phyloP scores from a whole-genome alignment of 2,797 vertebrate genomes.

The Peromyscus nudipes region DNA sequence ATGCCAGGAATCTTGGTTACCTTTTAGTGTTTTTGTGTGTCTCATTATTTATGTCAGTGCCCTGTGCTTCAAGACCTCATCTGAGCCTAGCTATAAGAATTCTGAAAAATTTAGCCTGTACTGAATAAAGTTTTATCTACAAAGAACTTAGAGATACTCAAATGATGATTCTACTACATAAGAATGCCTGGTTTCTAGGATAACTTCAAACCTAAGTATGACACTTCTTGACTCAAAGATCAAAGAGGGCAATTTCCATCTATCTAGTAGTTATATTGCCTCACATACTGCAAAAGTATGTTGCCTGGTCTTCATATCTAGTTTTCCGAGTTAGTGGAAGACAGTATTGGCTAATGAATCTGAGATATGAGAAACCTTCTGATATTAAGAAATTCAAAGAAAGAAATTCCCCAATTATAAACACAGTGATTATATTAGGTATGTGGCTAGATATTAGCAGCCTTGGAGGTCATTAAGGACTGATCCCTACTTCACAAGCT shows the following conservation, averaged over 20 bases:
- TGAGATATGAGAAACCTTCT: neutral
- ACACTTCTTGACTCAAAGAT: neutral
- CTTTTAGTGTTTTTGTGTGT: slow-evolving; percentile 35
- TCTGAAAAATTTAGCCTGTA: neutral
- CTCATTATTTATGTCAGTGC: neutral
- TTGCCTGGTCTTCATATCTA: neutral
- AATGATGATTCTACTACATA: neutral
- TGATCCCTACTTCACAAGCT: neutral
- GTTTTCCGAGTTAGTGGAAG: neutral
- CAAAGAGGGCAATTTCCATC: neutral
- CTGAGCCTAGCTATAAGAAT: neutral
- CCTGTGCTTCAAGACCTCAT: neutral
- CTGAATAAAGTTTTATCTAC: neutral
- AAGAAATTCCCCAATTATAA: neutral
- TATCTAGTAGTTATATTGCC: neutral
- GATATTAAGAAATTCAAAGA: neutral
- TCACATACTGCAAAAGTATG: neutral
- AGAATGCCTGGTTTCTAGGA: neutral
- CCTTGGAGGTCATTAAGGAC: neutral
- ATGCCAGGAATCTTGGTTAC: slow-evolving; percentile 73
- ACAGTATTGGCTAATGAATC: neutral
- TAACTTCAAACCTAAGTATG: neutral
- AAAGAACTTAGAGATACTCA: neutral
- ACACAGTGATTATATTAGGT: neutral
- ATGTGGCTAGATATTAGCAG: neutral